Conservation (phyloP, 1,140 invertebrate species). For the Zaprionus vittiger region DNA sequence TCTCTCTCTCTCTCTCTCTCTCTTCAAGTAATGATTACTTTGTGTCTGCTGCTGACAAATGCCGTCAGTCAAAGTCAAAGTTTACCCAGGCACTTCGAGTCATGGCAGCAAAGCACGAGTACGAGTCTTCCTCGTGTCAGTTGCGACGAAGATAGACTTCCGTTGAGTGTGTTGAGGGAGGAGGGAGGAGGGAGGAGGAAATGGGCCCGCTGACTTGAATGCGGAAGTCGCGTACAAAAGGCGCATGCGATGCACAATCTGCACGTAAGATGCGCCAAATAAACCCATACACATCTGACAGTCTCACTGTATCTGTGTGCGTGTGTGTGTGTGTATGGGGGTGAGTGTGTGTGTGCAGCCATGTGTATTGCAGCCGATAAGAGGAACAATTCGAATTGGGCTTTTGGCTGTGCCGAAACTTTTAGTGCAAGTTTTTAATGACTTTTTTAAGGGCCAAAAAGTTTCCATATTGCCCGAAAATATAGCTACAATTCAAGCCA, state of each 20-base stretch:
- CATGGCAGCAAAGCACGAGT: constrained; percentile 25
- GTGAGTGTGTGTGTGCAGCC: constrained; percentile 52
- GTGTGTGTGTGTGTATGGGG: neutral
- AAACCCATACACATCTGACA: neutral
- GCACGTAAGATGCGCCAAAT: constrained; percentile 7
- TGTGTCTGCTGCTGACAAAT: constrained; percentile 80
- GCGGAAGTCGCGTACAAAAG: constrained; percentile 66
- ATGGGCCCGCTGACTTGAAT: constrained; percentile 36
- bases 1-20: neutral
- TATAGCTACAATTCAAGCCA: constrained; percentile 7
- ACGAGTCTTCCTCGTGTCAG: constrained; percentile 20
- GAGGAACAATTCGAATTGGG: constrained; percentile 21
- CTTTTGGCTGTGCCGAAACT: constrained; percentile 13
- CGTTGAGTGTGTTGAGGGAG: neutral
- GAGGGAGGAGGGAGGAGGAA: constrained; percentile 6
- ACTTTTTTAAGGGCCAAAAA: constrained; percentile 30
- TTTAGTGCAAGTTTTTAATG: constrained; percentile 45
- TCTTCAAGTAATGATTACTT: constrained; percentile 77
- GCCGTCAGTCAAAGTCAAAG: constrained; percentile 79
- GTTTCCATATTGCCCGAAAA: constrained; percentile 27
- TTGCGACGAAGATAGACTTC: neutral
- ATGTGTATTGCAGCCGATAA: constrained; percentile 59
- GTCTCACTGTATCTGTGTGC: neutral
- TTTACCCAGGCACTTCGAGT: constrained; percentile 26
- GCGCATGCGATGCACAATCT: constrained; percentile 45